phyloP scores from a whole-genome alignment of 2,888 invertebrate species.

The Linnaemya vulpina region DNA sequence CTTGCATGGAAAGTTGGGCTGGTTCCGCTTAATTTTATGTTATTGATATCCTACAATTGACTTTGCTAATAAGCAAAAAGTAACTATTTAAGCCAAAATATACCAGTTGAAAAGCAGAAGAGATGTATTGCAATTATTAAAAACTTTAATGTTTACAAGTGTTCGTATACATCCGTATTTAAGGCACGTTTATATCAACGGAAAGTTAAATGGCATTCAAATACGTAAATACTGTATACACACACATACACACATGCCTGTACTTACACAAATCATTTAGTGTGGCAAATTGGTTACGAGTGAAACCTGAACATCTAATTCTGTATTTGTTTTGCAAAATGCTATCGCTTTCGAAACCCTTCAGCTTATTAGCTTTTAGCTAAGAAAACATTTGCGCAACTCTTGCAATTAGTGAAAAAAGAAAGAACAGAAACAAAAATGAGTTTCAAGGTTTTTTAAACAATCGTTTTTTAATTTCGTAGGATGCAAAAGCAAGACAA shows the following conservation, averaged over 20 bases:
- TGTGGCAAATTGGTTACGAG: background rate
- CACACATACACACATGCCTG: background rate
- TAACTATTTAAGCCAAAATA: too few relatives aligned
- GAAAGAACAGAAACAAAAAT: slow-evolving; percentile 18
- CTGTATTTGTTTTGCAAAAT: slow-evolving; percentile 22
- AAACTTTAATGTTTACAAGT: too few relatives aligned
- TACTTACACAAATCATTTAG: background rate
- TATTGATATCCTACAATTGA: too few relatives aligned
- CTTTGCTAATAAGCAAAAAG: too few relatives aligned
- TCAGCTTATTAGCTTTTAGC: slow-evolving; percentile 40
- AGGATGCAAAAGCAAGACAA: slow-evolving; percentile 26
- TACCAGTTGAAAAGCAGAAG: background rate
- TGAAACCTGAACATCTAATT: slow-evolving; percentile 5
- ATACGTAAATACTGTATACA: background rate
- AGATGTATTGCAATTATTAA: background rate
- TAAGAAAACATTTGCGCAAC: slow-evolving; percentile 50
- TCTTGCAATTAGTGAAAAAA: slow-evolving; percentile 58
- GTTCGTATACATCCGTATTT: background rate
- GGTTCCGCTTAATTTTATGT: too few relatives aligned
- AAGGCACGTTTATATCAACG: background rate
- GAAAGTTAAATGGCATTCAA: background rate
- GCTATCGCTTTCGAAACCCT: slow-evolving; percentile 47
- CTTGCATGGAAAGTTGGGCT: too few relatives aligned
- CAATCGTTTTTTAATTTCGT: slow-evolving; percentile 28
- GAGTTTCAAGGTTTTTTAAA: slow-evolving; percentile 62